Conservation (phyloP, 2,888 invertebrate genomes). For the Polymixis lichenea region DNA sequence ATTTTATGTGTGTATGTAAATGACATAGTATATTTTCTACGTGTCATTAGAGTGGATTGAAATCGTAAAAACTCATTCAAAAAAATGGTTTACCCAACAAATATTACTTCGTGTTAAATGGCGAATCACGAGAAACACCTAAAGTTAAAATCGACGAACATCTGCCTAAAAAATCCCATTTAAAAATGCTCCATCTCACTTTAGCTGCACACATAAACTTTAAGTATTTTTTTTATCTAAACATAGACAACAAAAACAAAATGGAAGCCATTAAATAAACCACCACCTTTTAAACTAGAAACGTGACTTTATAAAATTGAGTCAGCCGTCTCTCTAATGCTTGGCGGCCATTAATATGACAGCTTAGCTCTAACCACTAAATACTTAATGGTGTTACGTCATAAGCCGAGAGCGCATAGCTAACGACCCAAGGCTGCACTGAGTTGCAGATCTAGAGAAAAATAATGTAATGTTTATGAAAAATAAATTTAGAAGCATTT, state of each 20-base stretch:
- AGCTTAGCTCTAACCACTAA: constrained; percentile 50
- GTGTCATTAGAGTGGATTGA: not conserved
- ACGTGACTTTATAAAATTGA: constrained; percentile 14
- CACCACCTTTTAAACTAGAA: not conserved
- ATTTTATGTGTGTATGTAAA: not conserved
- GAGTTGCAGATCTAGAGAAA: constrained; percentile 49
- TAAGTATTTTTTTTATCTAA: not conserved
- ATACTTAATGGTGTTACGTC: constrained; percentile 59
- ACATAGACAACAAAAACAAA: not conserved
- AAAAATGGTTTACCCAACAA: not conserved
- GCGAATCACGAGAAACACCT: not conserved
- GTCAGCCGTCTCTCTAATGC: constrained; percentile 38
- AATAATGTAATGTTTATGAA: not conserved
- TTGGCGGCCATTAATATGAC: constrained; percentile 53
- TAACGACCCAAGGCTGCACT: constrained; percentile 68
- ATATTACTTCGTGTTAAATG: not conserved
- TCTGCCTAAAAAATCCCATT: not conserved
- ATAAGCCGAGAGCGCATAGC: constrained; percentile 62
- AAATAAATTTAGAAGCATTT: not conserved
- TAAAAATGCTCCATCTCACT: not conserved
- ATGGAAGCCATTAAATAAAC: not conserved
- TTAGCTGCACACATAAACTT: not conserved
- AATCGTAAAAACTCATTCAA: not conserved
- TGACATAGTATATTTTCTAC: not conserved
- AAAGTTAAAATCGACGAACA: not conserved